These are phyloP conservation scores for Lasioglossum marginatum DNA, from an alignment of 2,888 invertebrate genomes.

Conservation along the genomic window DNA sequence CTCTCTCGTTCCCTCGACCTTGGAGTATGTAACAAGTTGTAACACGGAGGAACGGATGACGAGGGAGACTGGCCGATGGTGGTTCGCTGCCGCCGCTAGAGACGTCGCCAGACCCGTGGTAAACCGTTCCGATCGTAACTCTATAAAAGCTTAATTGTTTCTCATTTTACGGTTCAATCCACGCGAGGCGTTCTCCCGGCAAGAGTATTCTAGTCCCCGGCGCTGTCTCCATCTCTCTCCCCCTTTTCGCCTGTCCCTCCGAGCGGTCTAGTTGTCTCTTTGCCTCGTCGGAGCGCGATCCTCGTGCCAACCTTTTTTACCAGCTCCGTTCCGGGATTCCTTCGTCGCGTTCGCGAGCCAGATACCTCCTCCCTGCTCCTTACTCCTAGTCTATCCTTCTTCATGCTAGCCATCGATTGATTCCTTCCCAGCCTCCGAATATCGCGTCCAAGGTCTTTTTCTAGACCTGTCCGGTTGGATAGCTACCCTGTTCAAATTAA, in stretches of 20 bases:
- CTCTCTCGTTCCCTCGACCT: slow-evolving; percentile 70
- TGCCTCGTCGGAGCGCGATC: slow-evolving; percentile 70
- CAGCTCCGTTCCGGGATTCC: slow-evolving; percentile 15
- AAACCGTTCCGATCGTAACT: slow-evolving; percentile 76
- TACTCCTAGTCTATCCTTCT: not conserved
- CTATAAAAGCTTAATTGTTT: slow-evolving; percentile 83
- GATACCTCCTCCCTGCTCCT: not conserved
- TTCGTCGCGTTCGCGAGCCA: not conserved
- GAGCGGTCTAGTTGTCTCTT: slow-evolving; percentile 23
- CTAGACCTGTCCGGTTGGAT: no score
- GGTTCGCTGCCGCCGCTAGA: slow-evolving; percentile 15
- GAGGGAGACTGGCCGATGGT: slow-evolving; percentile 12
- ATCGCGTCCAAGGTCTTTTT: not conserved
- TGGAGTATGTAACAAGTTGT: slow-evolving; percentile 78
- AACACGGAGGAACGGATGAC: slow-evolving; percentile 60
- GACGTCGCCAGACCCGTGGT: slow-evolving; percentile 32
- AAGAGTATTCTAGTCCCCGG: slow-evolving; percentile 2
- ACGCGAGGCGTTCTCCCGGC: slow-evolving; percentile 37
- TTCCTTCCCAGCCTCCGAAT: not conserved
- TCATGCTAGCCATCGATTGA: not conserved
- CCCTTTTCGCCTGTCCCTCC: not conserved
- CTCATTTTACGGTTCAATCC: slow-evolving; percentile 82
- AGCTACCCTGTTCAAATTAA: not conserved
- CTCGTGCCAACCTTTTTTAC: slow-evolving; percentile 30
- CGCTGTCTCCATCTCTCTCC: not conserved